Evolutionary conservation across 2,797 vertebrate genomes (phyloP), one percentile per base, ranked within the genome.

Genomic region (Poecile montanus): DNA sequence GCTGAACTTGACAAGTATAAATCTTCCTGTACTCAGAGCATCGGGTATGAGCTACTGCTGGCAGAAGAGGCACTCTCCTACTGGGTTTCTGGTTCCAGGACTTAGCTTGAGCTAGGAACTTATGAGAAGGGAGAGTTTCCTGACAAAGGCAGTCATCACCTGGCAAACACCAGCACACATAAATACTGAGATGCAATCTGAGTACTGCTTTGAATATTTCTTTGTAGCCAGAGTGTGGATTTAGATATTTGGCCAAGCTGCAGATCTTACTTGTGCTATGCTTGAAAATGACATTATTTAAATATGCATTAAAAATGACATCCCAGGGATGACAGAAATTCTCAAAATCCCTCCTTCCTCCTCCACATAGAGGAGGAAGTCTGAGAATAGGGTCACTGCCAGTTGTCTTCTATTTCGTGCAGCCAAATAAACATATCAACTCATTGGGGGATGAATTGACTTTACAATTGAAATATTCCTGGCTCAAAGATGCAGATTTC

Each of bases 31-130:
- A 9, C 36, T 84, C 26, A 30, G 62, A 72, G 34, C 54, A 47
- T 27, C 0, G 0, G 44, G 27, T 76, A 17, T 17, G 42, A 42
- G 42, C 42, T 16, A 17, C 40, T 68, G 0, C 36, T 53, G 44
- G 51, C 60, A 82, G 74, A 75, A 75, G 23, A 67, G 53, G 38
- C 13, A 7, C 25, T 70, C 26, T 68, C 27, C 74, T 84, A 50
- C 45, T 6, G 5, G 27, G 16, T 44, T 75, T 47, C 80, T 58
- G 74, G 36, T 80, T 66, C 81, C 48, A 60, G 86, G 38, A 82
- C 54, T 75, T 51, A 72, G 56, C n/a, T 22, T 60, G 51, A 58
- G 13, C 16, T 40, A 22, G 70, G 62, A 86, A 50, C 2, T 78
- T 36, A n/a, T 0, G 38, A 48, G 61, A 34, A 72, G 42, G 48